These are phyloP conservation scores for Palaemon carinicauda DNA, from an alignment of 1,140 invertebrate species.

Conservation along the genomic window DNA sequence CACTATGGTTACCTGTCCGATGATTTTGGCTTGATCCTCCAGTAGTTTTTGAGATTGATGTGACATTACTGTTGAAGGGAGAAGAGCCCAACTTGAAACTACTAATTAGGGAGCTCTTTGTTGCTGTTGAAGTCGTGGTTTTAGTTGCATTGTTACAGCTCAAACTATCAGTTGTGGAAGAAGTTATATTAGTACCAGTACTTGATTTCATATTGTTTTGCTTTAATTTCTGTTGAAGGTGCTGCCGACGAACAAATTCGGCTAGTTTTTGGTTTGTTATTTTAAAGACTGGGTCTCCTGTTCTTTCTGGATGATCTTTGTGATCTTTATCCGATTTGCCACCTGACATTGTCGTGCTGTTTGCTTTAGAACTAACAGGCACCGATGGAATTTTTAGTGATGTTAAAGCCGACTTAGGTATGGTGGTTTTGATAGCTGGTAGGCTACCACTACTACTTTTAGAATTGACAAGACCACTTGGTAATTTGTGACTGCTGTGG, in stretches of 20 bases:
- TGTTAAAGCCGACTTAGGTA: conserved; percentile 14
- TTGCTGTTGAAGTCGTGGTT: background rate
- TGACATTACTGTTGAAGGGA: conserved; percentile 1
- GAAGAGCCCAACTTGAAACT: background rate
- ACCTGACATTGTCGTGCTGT: conserved; percentile 17
- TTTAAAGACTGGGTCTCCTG: conserved; percentile 57
- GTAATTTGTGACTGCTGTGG: conserved; percentile 21
- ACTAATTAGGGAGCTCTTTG: background rate
- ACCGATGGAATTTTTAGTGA: conserved; percentile 51
- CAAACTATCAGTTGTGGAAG: conserved; percentile 1
- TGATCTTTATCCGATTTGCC: conserved; percentile 22
- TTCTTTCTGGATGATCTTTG: conserved; percentile 39
- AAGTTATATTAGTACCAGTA: conserved; percentile 6
- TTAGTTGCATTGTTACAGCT: background rate
- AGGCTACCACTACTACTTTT: background rate
- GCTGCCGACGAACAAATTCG: conserved; percentile 52
- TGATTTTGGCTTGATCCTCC: conserved; percentile 12
- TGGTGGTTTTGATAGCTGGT: conserved; percentile 18
- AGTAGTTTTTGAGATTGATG: background rate
- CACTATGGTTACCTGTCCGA: background rate
- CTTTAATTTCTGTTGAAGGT: conserved; percentile 54
- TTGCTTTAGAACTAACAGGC: conserved; percentile 29
- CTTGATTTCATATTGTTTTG: conserved; percentile 36
- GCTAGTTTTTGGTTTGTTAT: conserved; percentile 59
- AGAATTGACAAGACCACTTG: conserved; percentile 26